Base-by-base conservation (phyloP, 2,888 invertebrate species). In the Rotaria socialis region DNA sequence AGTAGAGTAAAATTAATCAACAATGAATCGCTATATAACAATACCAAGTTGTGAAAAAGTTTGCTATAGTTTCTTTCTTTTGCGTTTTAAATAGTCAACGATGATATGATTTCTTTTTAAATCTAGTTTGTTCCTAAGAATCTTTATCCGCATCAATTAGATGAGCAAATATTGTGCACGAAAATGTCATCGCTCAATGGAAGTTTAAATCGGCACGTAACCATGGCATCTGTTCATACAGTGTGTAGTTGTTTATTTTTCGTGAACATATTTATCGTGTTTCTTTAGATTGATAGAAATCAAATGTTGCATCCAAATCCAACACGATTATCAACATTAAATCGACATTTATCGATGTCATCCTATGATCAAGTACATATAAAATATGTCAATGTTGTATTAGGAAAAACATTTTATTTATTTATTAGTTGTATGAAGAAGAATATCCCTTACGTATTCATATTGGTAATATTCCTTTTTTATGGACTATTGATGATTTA, bases 401-500 rank as follows among this genome's bases (percentile, higher is more conserved):
- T 14, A 19, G 7, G 35, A 27, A 35, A 16, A 3, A 52, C 0
- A n/a, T 27, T 60, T 22, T 22, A 22, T 55, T 27, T 27, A 60
- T 8, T n/a, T 58, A 14, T 50, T 67, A 80, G 80, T 80, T 80
- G 10, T 22, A 47, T 24, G 80, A 80, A 80, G 47, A 47, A 24
- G 47, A 80, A 47, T 24, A 80, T 47, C 80, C 80, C 3, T 80
- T 80, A 47, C 80, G 80, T 47, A 35, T 80, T 80, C 80, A 80
- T 47, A n/a, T 80, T 80, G 80, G 80, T 24, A 80, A 80, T 47
- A 80, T 80, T 47, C 80, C 80, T 14, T 80, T 80, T 80, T 24
- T 47, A 47, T 80, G 80, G 80, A 80, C 80, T 10, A 80, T 80
- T 47, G 80, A 80, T 47, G 80, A 80, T 80, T 80, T 80, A 47